phyloP scores from a whole-genome alignment of 2,797 vertebrate genomes.

The Gobio occitaniae region DNA sequence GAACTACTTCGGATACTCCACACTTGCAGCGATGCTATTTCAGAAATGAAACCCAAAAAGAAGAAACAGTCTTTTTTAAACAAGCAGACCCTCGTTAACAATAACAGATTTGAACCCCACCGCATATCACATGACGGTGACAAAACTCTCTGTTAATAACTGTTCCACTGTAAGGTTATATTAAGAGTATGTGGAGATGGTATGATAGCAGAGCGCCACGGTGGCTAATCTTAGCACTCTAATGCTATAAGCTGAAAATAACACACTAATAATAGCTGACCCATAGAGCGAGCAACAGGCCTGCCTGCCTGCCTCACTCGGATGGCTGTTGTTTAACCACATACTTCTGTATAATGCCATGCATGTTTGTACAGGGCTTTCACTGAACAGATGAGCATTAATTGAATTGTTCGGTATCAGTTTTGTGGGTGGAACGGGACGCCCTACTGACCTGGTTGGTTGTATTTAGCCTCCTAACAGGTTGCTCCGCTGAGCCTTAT shows the following conservation, averaged over 20 bases:
- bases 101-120: constrained; percentile 61
- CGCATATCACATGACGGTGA: constrained; percentile 87
- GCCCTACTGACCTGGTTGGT: constrained; percentile 46
- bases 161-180: constrained; percentile 93
- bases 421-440: background rate
- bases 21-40: background rate
- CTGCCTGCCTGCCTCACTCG: constrained; percentile 54
- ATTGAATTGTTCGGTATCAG: constrained; percentile 46
- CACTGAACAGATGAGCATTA: constrained; percentile 28
- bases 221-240: constrained; percentile 96
- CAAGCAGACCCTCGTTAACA: constrained; percentile 19
- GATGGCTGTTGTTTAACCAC: constrained; percentile 48
- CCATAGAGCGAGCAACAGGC: constrained; percentile 90
- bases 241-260: constrained; percentile 99
- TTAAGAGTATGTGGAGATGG: constrained; percentile 92
- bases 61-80: background rate
- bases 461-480: constrained; percentile 33
- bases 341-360: constrained; percentile 37
- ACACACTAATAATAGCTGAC: constrained; percentile 99
- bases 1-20: background rate
- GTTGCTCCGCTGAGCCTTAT: constrained; percentile 46
- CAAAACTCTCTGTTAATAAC: constrained; percentile 94
- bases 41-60: constrained; percentile 2
- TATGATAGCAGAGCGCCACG: constrained; percentile 93
- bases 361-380: constrained; percentile 34